Evolutionary conservation across 2,113 vertebrate species (phyloP).

Genomic region (Nothocercus nigrocapillus): DNA sequence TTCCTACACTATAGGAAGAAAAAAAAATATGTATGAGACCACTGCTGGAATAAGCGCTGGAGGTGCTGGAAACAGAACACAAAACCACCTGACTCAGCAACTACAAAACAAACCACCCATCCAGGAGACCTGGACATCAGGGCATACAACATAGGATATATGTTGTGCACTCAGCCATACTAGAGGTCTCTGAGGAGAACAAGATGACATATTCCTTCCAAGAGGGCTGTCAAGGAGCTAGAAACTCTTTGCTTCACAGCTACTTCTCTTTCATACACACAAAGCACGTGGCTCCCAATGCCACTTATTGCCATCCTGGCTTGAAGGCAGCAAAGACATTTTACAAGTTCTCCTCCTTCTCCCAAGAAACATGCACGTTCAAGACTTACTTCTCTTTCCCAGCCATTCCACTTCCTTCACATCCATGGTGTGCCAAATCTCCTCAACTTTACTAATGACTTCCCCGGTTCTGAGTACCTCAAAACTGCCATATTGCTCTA

Average conservation of each 20-base stretch:
- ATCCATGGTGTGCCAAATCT: neutral
- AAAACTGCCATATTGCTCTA: neutral
- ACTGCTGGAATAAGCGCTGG: neutral
- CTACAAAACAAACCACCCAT: neutral
- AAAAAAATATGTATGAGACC: too few species aligned
- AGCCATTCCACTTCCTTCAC: neutral
- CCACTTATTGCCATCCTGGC: neutral
- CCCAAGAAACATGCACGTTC: neutral
- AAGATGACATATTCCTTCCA: neutral
- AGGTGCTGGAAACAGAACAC: neutral
- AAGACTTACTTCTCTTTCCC: neutral
- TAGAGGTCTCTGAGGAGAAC: neutral
- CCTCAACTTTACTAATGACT: neutral
- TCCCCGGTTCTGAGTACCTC: neutral
- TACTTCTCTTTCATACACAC: neutral
- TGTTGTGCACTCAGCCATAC: neutral
- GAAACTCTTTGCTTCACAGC: neutral
- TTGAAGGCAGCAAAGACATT: neutral
- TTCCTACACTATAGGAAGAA: neutral
- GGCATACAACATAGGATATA: neutral
- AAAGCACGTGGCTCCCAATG: neutral
- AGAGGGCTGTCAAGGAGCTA: neutral
- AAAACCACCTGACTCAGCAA: neutral
- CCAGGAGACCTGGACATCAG: neutral
- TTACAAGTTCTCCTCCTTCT: neutral